phyloP scores from a whole-genome alignment of 2,888 invertebrate genomes.

The Apodemia duryi region DNA sequence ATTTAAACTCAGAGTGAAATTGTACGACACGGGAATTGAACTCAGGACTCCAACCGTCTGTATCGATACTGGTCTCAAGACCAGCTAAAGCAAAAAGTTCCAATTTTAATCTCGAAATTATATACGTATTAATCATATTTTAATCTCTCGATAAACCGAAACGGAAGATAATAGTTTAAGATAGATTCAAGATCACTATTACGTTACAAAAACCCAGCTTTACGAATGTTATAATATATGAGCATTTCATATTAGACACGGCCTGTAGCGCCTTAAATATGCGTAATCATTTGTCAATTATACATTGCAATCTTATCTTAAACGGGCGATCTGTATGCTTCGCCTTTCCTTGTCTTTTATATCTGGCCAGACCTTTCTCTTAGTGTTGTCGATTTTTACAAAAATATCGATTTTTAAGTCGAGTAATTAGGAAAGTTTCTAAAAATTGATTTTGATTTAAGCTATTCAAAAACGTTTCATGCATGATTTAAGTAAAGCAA shows the following conservation, averaged over 20 bases:
- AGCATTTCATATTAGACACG: conserved; percentile 7
- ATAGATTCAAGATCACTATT: conserved; percentile 5
- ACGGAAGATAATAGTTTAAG: background rate
- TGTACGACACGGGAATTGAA: no score
- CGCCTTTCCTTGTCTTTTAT: conserved; percentile 45
- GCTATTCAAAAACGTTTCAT: no score
- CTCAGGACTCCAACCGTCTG: no score
- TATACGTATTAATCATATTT: background rate
- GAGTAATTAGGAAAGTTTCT: no score
- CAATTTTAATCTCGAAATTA: background rate
- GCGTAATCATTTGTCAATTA: conserved; percentile 42
- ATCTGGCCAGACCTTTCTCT: conserved; percentile 39
- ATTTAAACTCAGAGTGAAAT: no score
- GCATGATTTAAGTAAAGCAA: no score
- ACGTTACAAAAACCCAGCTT: background rate
- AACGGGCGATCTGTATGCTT: conserved; percentile 43
- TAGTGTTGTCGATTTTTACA: background rate
- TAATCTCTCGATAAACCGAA: background rate
- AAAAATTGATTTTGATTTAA: no score
- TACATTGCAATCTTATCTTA: conserved; percentile 46
- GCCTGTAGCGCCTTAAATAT: conserved; percentile 8
- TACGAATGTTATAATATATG: background rate
- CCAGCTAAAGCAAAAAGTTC: background rate
- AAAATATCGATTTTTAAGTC: background rate
- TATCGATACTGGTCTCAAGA: no score